Conservation (phyloP, 37 sponge, comb jelly and placozoan species). For the Chondrilla cf. caribensis region DNA sequence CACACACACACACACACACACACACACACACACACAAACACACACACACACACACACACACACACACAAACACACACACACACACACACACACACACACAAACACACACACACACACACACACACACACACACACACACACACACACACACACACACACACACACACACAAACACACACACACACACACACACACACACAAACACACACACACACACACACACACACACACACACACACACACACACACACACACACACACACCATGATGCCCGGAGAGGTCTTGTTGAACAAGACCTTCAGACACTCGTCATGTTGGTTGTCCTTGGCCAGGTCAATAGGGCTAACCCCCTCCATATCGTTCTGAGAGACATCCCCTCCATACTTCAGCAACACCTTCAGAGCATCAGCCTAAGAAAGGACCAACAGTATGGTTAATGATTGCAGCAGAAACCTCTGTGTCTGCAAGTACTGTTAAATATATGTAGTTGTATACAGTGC, state of each 20-base stretch:
- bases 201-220: background rate
- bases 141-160: slow-evolving; percentile 8
- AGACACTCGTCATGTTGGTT: slow-evolving; percentile 65
- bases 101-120: background rate
- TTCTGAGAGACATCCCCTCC: slow-evolving; percentile 41
- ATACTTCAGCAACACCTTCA: slow-evolving; percentile 39
- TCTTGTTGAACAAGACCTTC: slow-evolving; percentile 20
- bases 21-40: background rate
- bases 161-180: no score
- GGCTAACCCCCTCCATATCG: slow-evolving; percentile 63
- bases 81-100: background rate
- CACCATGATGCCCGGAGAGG: background rate
- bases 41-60: slow-evolving; percentile 5
- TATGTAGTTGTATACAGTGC: no score
- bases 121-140: background rate
- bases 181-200: no score
- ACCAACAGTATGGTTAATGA: background rate
- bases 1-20: background rate
- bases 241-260: background rate
- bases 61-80: no score
- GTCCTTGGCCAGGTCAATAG: slow-evolving; percentile 72
- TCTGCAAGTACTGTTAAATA: background rate
- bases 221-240: slow-evolving; percentile 17
- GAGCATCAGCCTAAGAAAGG: slow-evolving; percentile 26
- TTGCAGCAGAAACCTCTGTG: background rate